These are phyloP conservation scores for Uropsilus gracilis DNA, from an alignment of 2,113 vertebrate species.

Conservation along the genomic window DNA sequence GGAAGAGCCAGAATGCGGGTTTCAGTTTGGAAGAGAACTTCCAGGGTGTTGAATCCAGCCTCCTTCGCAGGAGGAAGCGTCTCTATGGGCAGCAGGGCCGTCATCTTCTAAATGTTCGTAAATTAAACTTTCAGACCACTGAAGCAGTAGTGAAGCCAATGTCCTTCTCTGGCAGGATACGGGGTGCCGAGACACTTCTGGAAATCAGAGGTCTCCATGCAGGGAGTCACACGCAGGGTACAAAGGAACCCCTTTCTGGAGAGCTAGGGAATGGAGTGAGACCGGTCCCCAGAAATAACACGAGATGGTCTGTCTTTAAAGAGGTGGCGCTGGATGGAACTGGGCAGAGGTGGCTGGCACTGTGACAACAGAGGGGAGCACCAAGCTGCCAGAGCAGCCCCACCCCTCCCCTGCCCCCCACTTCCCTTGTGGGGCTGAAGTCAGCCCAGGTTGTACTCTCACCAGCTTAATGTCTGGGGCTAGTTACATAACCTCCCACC, in stretches of 20 bases:
- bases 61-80: fast-evolving
- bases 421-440: background rate
- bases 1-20: background rate
- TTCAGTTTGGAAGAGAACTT: background rate
- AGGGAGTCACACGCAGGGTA: background rate
- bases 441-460: background rate
- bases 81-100: background rate
- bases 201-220: background rate
- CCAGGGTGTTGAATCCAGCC: background rate
- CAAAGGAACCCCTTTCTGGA: background rate
- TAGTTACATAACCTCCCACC: background rate
- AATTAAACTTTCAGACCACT: background rate
- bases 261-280: background rate
- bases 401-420: too few species aligned
- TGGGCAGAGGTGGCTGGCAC: too few species aligned
- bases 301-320: background rate
- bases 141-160: background rate
- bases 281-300: background rate
- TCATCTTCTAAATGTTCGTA: background rate
- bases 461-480: background rate
- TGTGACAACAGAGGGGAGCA: background rate
- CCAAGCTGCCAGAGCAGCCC: background rate
- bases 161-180: background rate
- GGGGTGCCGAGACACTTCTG: background rate
- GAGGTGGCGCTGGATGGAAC: background rate